phyloP scores from a whole-genome alignment of 2,888 invertebrate genomes.

The Pyrgus malvae region DNA sequence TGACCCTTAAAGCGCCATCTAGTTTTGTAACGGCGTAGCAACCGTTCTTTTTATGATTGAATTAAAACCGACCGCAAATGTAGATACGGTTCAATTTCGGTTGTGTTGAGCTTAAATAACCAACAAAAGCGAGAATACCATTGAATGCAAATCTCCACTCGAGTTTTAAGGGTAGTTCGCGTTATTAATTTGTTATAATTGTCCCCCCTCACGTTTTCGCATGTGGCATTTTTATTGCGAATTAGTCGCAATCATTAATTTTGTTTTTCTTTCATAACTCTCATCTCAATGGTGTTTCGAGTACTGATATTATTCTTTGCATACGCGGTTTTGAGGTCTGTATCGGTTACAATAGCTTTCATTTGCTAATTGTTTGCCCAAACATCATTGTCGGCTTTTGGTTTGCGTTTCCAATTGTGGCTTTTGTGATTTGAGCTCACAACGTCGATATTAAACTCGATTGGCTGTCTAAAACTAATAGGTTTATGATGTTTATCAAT shows the following conservation, averaged over 20 bases:
- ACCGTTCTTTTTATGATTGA: constrained; percentile 25
- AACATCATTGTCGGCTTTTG: constrained; percentile 13
- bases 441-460: constrained; percentile 7
- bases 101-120: constrained; percentile 43
- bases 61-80: constrained; percentile 26
- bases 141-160: constrained; percentile 80
- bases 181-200: constrained; percentile 82
- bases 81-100: constrained; percentile 39
- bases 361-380: constrained; percentile 19
- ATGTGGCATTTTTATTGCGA: constrained; percentile 82
- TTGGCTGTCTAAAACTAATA: background rate
- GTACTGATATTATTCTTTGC: constrained; percentile 51
- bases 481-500: too few species aligned
- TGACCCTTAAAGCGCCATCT: constrained; percentile 65
- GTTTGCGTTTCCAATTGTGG: constrained; percentile 21
- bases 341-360: constrained; percentile 65
- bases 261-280: constrained; percentile 71
- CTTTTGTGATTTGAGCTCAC: constrained; percentile 14
- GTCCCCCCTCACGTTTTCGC: constrained; percentile 74
- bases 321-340: constrained; percentile 44
- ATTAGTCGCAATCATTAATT: constrained; percentile 81
- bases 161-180: constrained; percentile 79
- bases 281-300: constrained; percentile 64
- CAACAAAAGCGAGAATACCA: constrained; percentile 69
- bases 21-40: constrained; percentile 45